Conservation (phyloP, 2,113 vertebrate species). For the Lasiurus cinereus region DNA sequence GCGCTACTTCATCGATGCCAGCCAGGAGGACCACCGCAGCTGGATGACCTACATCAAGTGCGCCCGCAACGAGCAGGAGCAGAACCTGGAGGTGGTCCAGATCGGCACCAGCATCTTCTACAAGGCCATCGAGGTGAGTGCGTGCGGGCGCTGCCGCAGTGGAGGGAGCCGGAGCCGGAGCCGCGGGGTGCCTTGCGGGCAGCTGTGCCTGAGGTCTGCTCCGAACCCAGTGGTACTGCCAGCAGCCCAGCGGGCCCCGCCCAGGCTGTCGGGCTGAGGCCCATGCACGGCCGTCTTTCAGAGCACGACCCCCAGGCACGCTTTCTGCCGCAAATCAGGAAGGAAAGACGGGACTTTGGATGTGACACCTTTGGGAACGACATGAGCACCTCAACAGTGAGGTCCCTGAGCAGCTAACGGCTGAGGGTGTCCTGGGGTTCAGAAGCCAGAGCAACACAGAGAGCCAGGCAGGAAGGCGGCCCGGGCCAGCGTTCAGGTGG, state of each 20-base stretch:
- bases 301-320: neutral
- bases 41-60: constrained; percentile 99
- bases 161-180: fast-evolving
- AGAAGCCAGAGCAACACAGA: neutral
- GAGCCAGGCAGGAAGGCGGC: neutral
- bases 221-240: neutral
- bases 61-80: constrained; percentile 97
- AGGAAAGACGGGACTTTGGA: neutral
- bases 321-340: neutral
- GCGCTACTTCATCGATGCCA: constrained; percentile 97
- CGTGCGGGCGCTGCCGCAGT: fast-evolving
- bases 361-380: neutral
- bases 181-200: neutral
- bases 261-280: neutral
- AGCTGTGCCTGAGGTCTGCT: fast-evolving
- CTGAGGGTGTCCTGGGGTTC: neutral
- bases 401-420: neutral
- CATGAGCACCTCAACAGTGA: neutral
- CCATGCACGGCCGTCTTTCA: fast-evolving
- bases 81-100: constrained; percentile 99
- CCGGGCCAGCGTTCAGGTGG: neutral
- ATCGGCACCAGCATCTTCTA: constrained; percentile 98
- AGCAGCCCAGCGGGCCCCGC: neutral
- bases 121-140: constrained; percentile 95
- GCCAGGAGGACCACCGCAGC: constrained; percentile 98